Base-by-base conservation (phyloP, 2,113 vertebrate genomes). In the rat (Rattus norvegicus) region DNA sequence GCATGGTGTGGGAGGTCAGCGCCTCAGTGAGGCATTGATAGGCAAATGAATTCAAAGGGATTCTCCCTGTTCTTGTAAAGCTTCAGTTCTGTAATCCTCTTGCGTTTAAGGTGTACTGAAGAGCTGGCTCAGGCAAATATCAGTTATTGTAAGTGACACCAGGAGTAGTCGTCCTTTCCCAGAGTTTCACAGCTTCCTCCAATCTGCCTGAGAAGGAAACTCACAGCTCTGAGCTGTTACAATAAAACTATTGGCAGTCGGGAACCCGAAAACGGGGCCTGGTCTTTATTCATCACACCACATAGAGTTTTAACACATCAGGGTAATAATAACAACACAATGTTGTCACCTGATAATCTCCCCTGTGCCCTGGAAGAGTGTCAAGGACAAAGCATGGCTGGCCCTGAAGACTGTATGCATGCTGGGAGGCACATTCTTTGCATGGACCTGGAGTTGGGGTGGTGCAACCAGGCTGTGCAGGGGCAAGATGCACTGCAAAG, bases 241-340 rank as follows among this genome's bases (percentile, higher is more conserved):
- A 96, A 95, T 96, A 95, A 96, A 98, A 92, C 96, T 88, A 89
- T 11, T 59, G 26, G 36, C 70, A 98, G 95, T 43, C 75, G 94
- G 91, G 95, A 90, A 98, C 97, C 97, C 75, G 80, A 96, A 97
- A 98, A 90, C 67, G 87, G 54, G 97, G 22, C 91, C 65, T 96
- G 98, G 97, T 91, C 94, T 98, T 98, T 94, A 90, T 83, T 95
- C 95, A 95, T 70, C 30, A 63, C 72, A 84, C 92, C 88, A 52
- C 43, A 24, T 20, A 91, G 95, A 96, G 95, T 97, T 96, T 96
- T 96, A 95, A 96, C 87, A 95, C 96, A 90, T 92, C 83, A 67
- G 84, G 79, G 65, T 90, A 95, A 94, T 96, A 96, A 96, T 90
- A 96, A 91, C 77, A 89, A 83, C 3, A 6, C 2, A 86, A 81